A percentile compares a stretch with the other conserved stretches of the same genome.
Evolutionary conservation across 2,797 vertebrate species (phyloP).

Genomic region (Masticophis lateralis): DNA sequence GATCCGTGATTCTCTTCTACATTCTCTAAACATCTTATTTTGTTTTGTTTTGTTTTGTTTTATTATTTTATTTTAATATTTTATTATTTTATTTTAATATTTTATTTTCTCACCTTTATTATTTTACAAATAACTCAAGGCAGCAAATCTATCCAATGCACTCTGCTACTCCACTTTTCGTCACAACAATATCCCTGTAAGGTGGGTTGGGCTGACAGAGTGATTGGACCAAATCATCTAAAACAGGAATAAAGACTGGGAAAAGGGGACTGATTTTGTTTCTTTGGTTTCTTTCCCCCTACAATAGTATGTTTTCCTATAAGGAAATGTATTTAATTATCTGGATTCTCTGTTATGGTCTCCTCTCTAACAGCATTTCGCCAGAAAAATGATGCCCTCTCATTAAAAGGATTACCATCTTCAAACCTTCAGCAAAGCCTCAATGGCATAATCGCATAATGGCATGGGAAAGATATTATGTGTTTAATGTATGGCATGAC

Average conservation of each 20-base stretch:
- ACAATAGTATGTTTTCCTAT: neutral
- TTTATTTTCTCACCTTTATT: no score
- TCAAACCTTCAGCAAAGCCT: no score
- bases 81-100: neutral
- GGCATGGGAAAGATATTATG: no score
- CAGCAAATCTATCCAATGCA: no score
- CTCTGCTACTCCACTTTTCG: neutral
- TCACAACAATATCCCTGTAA: neutral
- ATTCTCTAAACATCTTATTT: neutral
- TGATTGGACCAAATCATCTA: neutral
- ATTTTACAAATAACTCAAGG: no score
- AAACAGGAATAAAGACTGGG: neutral
- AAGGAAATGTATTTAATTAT: neutral
- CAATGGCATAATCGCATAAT: no score
- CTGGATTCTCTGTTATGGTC: neutral
- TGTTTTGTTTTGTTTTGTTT: no score
- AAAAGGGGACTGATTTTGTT: neutral
- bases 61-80: neutral
- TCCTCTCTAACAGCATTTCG: neutral
- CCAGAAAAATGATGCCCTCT: neutral
- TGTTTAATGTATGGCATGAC: no score
- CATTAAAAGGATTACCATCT: neutral
- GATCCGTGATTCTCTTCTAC: neutral
- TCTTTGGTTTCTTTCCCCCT: neutral
- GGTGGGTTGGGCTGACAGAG: neutral